Evolutionary conservation across 2,888 invertebrate genomes (phyloP), one percentile per base, ranked within the genome.

Genomic region (Beris morrisii): DNA sequence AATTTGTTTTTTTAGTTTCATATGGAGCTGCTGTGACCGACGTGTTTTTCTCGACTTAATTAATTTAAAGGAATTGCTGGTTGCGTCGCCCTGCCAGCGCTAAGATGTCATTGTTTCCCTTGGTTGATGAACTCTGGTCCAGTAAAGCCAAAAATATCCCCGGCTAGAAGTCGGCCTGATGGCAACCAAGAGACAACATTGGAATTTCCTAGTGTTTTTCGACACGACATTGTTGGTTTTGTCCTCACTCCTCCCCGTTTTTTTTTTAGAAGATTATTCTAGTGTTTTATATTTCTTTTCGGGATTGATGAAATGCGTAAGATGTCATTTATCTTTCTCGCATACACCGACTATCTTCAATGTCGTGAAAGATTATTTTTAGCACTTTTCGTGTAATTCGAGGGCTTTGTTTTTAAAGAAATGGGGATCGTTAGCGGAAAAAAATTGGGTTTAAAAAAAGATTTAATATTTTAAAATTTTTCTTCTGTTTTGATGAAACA

Each of bases 51-150:
- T 59, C n/a, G 58, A 30, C 48, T 59, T 59, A 59, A 59, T 59
- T 59, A 59, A 59, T 59, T 59, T 59, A 46, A 59, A 46, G 48
- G 58, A 59, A 59, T 59, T 59, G 38, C 38, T 38, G 38, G 38
- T 38, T 38, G 38, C 38, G 38, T 38, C 9, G 38, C 9, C 38
- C 38, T 9, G 38, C 9, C 38, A 9, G 7, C 38, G 38, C 38
- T 9, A 22, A 38, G 38, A 7, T 38, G 38, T 38, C 38, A 38
- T 38, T 38, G 38, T 38, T 38, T 38, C 38, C 38, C 38, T 38
- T 38, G 38, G 5, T 38, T 38, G 38, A 38, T 22, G 22, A 22
- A 22, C 22, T 22, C 22, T 3, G 22, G 38, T 38, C 38, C 38
- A 38, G 38, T 7, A 38, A 30, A 48, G 22, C 46, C 48, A 38